Base-by-base conservation (phyloP, 2,113 vertebrate genomes). In the Crotophaga sulcirostris region DNA sequence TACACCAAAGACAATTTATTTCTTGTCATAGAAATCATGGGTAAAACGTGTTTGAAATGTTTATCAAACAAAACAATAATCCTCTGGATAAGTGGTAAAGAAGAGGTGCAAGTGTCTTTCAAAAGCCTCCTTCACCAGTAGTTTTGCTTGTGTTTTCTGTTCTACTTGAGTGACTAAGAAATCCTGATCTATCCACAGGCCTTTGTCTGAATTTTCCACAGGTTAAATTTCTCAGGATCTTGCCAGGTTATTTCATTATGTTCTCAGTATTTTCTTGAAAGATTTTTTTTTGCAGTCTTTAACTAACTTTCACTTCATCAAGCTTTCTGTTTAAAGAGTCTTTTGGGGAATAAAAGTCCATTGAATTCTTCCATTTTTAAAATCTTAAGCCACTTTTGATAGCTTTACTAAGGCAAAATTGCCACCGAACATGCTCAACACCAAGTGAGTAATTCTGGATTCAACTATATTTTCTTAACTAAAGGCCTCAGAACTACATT, bases 161-260 rank as follows among this genome's bases (percentile, higher is more conserved):
- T 69, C 56, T 45, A 6, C 3, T 72, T 76, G 56, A 40, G 55
- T 51, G 70, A 76, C 47, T 15, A 74, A 89, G 79, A 92, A 70
- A 52, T 70, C 89, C 58, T 38, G 55, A 54, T 59, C 28, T 25
- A 40, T 40, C 79, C 47, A 6, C 5, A 25, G 19, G 49, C 59
- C 59, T 94, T 94, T 96, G 81, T 95, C 77, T 95, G 55, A 45
- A 26, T 54, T 93, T 82, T 24, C 26, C 72, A 45, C 58, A 81
- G 90, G 69, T 95, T 89, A 76, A 70, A 91, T 96, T 97, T 97
- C 92, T 96, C 87, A 94, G 96, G 89, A 90, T 94, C 72, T 85
- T 80, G 73, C 38, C 51, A 92, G 3, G 38, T 76, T 89, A 26
- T 51, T 87, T 97, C 94, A 94, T 91, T 95, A 95, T 76, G 77